Conservation (phyloP, 2,797 vertebrate species). For the Sebastes matsubarae region DNA sequence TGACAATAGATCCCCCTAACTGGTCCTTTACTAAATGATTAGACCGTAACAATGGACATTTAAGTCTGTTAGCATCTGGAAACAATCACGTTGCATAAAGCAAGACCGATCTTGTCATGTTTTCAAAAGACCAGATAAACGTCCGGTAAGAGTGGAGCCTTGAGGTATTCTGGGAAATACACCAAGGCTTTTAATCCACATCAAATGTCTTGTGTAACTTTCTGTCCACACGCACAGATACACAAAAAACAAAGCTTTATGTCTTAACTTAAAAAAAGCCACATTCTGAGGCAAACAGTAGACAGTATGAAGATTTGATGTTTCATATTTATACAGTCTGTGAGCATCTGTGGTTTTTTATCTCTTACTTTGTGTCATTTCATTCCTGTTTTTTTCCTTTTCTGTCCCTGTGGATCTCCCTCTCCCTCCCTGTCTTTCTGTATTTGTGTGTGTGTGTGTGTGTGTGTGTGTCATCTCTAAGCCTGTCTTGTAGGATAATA, state of each 20-base stretch:
- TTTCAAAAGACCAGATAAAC: slow-evolving; percentile 24
- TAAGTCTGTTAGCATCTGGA: slow-evolving; percentile 3
- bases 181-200: slow-evolving; percentile 34
- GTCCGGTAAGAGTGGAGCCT: slow-evolving; percentile 33
- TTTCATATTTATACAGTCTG: neutral
- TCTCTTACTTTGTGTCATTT: neutral
- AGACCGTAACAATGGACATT: neutral
- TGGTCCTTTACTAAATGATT: neutral
- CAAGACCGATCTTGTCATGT: slow-evolving; percentile 27
- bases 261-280: neutral
- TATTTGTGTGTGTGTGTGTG: neutral
- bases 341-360: neutral
- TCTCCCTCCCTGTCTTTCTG: neutral
- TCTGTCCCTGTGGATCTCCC: neutral
- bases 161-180: slow-evolving; percentile 48
- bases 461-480: slow-evolving; percentile 27
- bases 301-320: neutral
- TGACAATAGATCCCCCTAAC: too few relatives aligned
- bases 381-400: neutral
- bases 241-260: neutral
- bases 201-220: slow-evolving; percentile 6
- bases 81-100: slow-evolving; percentile 1
- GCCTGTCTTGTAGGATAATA: slow-evolving; percentile 53
- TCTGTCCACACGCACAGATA: neutral
- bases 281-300: neutral